Base-by-base conservation (phyloP, 1,140 invertebrate species). In the Cotesia vestalis region DNA sequence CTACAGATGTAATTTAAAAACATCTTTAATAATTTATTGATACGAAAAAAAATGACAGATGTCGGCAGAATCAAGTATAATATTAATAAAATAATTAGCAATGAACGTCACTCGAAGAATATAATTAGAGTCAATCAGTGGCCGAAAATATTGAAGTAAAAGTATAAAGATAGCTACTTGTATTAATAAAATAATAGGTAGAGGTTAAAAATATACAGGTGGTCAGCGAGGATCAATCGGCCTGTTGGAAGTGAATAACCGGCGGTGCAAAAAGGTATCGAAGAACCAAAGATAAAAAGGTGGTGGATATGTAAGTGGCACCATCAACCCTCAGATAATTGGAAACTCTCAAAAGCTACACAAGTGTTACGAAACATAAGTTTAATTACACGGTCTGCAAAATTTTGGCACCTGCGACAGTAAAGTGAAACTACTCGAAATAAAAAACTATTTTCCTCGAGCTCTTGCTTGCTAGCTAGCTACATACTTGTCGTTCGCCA, bases 341-440 rank as follows among this genome's bases (percentile, higher is more conserved):
- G 73, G 74, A 81, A 76, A 78, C 75, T 76, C 36, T 77, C 72
- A 52, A 69, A 73, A 53, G 71, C 53, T 73, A 66, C 66, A 46
- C 66, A 67, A 53, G 73, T 66, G 74, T 79, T 77, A 75, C 78
- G 74, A 80, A 76, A 78, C 69, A 70, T 62, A 72, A 71, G 38
- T 80, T 79, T 79, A 76, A 79, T 80, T 79, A 79, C 74, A 73
- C 52, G 72, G 60, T 76, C 68, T 69, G 55, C 52, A 72, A 66
- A 62, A 53, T 63, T 70, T 73, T 73, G 72, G 69, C 75, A 73
- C 66, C 73, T 71, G 71, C 66, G 63, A 77, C 55, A 72, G 34
- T 35, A 17, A 38, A 52, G 51, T 52, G 38, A 66, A 46, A 59
- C 53, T 55, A 14, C 17, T 20, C 20, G 12, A 20, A 14, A 20